Base-by-base conservation (phyloP, 2,888 invertebrate genomes). In the Chloromyia formosa region DNA sequence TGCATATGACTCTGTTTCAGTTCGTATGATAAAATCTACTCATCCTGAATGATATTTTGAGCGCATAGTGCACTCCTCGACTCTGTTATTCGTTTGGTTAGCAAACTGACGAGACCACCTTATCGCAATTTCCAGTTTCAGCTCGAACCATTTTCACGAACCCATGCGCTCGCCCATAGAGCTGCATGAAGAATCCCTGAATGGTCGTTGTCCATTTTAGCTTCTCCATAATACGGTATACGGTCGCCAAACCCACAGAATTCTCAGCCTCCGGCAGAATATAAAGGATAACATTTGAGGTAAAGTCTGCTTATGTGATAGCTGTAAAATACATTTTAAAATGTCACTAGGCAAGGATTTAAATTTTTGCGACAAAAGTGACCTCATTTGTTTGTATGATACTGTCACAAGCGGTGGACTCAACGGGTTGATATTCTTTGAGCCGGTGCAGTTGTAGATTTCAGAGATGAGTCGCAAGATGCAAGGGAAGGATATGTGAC, bases 341-440 rank as follows among this genome's bases (percentile, higher is more conserved):
- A 58, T 71, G 58, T 71, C 71, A 35, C 58, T 58, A 42, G 56
- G 58, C 58, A 40, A 58, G 71, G 58, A 71, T 42, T 42, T 58
- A 40, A 71, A 71, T 71, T 40, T 35, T 71, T 71, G 71, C 71
- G 58, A 71, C 58, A 71, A 71, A 71, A 71, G 22, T 71, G 56
- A 58, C 71, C 71, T 58, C 58, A 54, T 69, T 69, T 69, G 42
- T 49, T 49, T 49, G 49, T n/a, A n/a, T 12, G 12, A 49, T 49
- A 49, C 16, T 49, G 49, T 49, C 49, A 49, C 2, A 35, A 35
- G 49, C 49, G 14, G 49, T 49, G 2, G 27, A 35, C 27, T 35
- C 3, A 35, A 35, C 27, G 49, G 12, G 49, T 7, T 10, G 14
- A 49, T 49, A 49, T 49, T 10, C 49, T 49, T 49, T 49, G 12